phyloP scores from a whole-genome alignment of 2,797 vertebrate species.

The Steatocranus sp. region DNA sequence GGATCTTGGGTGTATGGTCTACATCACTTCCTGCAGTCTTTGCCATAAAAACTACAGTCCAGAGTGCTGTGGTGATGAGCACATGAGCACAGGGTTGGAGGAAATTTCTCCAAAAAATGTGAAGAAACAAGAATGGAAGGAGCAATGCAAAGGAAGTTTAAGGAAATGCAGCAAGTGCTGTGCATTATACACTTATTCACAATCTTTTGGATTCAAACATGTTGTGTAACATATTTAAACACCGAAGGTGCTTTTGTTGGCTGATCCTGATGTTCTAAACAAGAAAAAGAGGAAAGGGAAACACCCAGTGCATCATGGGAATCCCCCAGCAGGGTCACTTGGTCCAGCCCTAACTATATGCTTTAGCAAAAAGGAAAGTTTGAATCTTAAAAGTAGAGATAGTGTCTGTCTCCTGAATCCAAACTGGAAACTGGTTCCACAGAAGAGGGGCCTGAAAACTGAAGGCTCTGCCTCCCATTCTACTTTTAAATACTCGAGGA shows the following conservation, averaged over 20 bases:
- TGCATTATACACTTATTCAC: not conserved
- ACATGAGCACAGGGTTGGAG: not conserved
- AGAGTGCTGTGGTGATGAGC: too few species aligned
- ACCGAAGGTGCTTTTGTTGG: not conserved
- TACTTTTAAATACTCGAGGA: not conserved
- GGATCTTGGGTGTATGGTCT: rapidly evolving
- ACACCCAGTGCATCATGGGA: too few species aligned
- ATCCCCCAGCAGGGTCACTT: too few species aligned
- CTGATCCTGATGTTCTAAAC: not conserved
- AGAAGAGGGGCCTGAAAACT: not conserved
- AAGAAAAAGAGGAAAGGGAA: not conserved
- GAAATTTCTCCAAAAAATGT: not conserved
- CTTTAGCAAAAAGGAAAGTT: rapidly evolving
- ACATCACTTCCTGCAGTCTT: not conserved
- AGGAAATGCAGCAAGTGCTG: not conserved
- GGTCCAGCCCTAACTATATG: not conserved
- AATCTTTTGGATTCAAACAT: rapidly evolving
- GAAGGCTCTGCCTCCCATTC: rapidly evolving
- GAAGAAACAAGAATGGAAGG: not conserved
- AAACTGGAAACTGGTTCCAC: not conserved
- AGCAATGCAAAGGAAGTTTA: not conserved
- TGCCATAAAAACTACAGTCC: not conserved
- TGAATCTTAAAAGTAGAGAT: not conserved
- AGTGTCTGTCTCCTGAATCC: rapidly evolving
- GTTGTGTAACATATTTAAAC: not conserved